These are phyloP conservation scores for Amphipyra berbera DNA, from an alignment of 2,888 invertebrate species.

Conservation along the genomic window DNA sequence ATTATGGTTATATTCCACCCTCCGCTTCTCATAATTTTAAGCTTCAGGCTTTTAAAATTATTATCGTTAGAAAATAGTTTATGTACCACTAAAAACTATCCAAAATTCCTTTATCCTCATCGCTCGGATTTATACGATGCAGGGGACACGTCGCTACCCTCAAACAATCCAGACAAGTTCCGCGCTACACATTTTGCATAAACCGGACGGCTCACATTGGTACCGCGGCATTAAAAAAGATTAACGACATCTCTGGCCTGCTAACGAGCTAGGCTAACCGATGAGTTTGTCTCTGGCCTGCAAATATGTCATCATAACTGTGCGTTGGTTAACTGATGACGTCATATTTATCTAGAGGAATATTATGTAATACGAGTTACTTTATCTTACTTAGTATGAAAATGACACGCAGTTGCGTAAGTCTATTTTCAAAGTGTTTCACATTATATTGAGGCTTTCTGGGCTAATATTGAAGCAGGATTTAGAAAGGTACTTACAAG, in stretches of 20 bases:
- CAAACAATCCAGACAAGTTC: constrained; percentile 20
- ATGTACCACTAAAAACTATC: not conserved
- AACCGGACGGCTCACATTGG: constrained; percentile 40
- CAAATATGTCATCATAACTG: constrained; percentile 43
- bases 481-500: no score
- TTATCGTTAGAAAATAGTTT: not conserved
- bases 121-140: constrained; percentile 5
- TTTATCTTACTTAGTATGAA: not conserved
- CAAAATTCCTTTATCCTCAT: not conserved
- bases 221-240: constrained; percentile 47
- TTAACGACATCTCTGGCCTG: constrained; percentile 39
- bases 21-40: no score
- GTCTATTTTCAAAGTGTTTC: no score
- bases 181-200: constrained; percentile 36
- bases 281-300: constrained; percentile 45
- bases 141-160: not conserved
- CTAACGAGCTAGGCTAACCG: constrained; percentile 42
- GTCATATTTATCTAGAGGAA: not conserved
- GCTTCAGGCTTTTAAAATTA: not conserved
- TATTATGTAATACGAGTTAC: not conserved
- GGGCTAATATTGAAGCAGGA: no score
- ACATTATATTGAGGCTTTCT: no score
- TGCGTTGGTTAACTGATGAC: constrained; percentile 11
- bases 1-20: no score
- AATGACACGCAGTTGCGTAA: no score